phyloP scores from a whole-genome alignment of 2,888 invertebrate genomes.

The Nowickia ferox region DNA sequence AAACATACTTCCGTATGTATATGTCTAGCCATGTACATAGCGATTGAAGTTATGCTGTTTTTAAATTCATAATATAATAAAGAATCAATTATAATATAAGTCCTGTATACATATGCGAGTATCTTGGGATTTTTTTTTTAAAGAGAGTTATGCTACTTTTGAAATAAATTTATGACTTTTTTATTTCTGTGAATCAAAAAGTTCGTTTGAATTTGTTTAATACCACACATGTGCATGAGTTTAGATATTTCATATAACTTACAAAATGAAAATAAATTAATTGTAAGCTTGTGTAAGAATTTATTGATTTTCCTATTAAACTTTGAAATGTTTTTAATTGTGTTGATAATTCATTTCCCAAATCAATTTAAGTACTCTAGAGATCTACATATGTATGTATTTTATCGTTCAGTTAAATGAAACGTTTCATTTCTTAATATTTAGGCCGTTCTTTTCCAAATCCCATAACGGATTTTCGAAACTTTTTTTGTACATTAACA shows the following conservation, averaged over 20 bases:
- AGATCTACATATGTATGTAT: not conserved
- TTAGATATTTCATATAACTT: constrained; percentile 6
- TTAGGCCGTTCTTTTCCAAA: no score
- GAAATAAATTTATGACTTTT: not conserved
- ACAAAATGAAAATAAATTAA: constrained; percentile 1
- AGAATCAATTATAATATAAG: no score
- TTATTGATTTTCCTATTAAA: constrained; percentile 14
- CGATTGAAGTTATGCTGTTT: no score
- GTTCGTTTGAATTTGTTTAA: not conserved
- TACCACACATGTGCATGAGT: constrained; percentile 1
- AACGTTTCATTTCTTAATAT: no score
- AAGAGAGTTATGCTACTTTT: not conserved
- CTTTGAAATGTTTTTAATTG: not conserved
- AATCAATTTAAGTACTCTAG: not conserved
- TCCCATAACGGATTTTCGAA: no score
- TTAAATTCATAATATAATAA: no score
- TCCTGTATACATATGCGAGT: no score
- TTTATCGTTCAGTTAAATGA: no score
- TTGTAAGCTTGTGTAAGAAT: not conserved
- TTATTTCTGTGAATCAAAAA: not conserved
- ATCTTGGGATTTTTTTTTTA: not conserved
- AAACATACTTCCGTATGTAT: no score
- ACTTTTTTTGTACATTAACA: no score
- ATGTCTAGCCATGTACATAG: no score
- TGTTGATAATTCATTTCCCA: not conserved